Evolutionary conservation across 64 coral and sea anemone species (phyloP).

Genomic region (Cladopsammia gracilis): DNA sequence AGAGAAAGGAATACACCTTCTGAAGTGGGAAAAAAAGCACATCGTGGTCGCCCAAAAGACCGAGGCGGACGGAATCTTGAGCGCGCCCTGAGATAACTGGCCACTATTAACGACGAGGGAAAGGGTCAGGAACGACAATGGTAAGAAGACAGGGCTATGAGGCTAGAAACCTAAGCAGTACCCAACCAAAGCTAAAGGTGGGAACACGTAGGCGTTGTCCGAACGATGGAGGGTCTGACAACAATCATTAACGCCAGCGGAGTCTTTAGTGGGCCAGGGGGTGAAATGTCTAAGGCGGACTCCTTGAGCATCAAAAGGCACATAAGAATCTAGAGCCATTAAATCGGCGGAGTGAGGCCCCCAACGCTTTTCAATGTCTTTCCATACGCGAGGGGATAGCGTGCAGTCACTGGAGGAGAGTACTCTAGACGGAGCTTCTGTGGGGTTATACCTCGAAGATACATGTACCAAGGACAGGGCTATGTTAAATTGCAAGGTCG

Average conservation of each 20-base stretch:
- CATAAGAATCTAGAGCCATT: slow-evolving; percentile 57
- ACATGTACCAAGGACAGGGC: slow-evolving; percentile 17
- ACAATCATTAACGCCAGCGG: slow-evolving; percentile 34
- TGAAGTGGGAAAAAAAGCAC: slow-evolving; percentile 42
- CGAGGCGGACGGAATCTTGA: slow-evolving; percentile 27
- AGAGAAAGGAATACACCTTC: slow-evolving; percentile 16
- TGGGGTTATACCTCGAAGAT: slow-evolving; percentile 14
- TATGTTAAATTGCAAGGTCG: slow-evolving; percentile 26
- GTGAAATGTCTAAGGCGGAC: slow-evolving; percentile 13
- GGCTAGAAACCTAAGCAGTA: slow-evolving; percentile 25
- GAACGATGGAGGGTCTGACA: background rate
- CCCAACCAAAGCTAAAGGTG: slow-evolving; percentile 16
- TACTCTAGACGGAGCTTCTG: background rate
- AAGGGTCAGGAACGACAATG: slow-evolving; percentile 41
- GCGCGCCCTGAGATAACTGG: slow-evolving; percentile 56
- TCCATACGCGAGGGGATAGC: background rate
- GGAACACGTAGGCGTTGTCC: slow-evolving; percentile 38
- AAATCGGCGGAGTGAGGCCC: slow-evolving; percentile 45
- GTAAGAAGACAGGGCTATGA: slow-evolving; percentile 2
- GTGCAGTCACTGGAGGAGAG: slow-evolving; percentile 1
- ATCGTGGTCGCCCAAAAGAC: slow-evolving; percentile 34
- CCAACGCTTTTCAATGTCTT: slow-evolving; percentile 16
- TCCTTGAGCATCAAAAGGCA: background rate
- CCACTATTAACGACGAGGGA: slow-evolving; percentile 62
- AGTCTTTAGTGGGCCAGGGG: slow-evolving; percentile 30